phyloP scores from a whole-genome alignment of 92 coral and sea anemone genomes.

The Epizoanthus scotinus region DNA sequence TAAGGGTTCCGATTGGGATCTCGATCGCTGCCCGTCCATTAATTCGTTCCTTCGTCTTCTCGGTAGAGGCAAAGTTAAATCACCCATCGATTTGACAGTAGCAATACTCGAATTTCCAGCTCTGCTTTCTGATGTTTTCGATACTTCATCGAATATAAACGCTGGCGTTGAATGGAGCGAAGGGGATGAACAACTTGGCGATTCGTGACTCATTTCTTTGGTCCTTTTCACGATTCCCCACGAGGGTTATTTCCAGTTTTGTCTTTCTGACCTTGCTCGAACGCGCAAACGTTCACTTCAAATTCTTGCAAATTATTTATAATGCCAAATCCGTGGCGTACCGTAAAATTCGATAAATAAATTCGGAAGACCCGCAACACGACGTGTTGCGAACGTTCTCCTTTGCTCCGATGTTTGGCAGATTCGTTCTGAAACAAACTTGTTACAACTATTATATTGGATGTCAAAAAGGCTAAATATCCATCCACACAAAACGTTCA shows the following conservation, averaged over 20 bases:
- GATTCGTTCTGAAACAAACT: too few species aligned
- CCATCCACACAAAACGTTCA: too few species aligned
- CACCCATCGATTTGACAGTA: slow-evolving; percentile 36
- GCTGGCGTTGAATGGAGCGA: not conserved
- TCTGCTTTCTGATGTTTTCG: not conserved
- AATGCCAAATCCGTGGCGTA: too few species aligned
- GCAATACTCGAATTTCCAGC: not conserved
- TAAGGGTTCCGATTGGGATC: slow-evolving; percentile 65
- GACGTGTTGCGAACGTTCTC: too few species aligned
- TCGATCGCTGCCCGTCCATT: slow-evolving; percentile 50
- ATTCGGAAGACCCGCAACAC: too few species aligned
- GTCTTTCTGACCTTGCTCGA: too few species aligned
- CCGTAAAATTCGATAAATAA: too few species aligned
- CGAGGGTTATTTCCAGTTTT: not conserved
- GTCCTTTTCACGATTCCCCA: not conserved
- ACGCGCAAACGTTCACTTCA: too few species aligned
- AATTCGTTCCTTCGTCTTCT: slow-evolving; percentile 24
- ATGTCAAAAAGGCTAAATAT: too few species aligned
- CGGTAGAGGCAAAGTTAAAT: slow-evolving; percentile 26
- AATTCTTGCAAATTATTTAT: too few species aligned
- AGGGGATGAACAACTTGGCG: not conserved
- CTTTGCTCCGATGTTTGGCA: too few species aligned
- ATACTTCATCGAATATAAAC: not conserved
- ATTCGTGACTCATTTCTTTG: slow-evolving; percentile 11
- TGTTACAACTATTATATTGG: too few species aligned